A percentile compares a stretch with the other conserved stretches of the same genome.
phyloP scores from a whole-genome alignment of 1,140 invertebrate genomes.

The Cydia strobilella region DNA sequence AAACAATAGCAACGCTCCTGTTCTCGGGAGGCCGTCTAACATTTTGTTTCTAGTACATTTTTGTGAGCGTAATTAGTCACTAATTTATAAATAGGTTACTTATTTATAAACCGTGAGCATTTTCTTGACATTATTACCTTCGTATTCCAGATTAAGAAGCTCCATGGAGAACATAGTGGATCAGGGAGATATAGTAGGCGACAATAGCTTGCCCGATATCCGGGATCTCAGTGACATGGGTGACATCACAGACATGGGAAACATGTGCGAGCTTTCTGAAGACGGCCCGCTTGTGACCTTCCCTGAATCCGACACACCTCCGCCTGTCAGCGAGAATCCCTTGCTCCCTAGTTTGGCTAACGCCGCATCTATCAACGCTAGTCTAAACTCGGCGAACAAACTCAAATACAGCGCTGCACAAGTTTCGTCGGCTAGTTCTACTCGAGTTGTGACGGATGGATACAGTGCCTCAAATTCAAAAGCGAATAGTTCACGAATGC shows the following conservation, averaged over 20 bases:
- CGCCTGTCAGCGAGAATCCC: slow-evolving; percentile 74
- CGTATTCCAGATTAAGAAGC: slow-evolving; percentile 80
- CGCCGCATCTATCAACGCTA: slow-evolving; percentile 60
- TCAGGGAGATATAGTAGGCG: slow-evolving; percentile 72
- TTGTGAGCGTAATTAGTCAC: slow-evolving; percentile 20
- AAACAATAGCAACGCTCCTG: slow-evolving; percentile 73
- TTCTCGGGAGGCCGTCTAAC: slow-evolving; percentile 44
- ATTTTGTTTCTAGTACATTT: slow-evolving; percentile 26
- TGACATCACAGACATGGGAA: slow-evolving; percentile 70
- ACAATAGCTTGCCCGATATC: slow-evolving; percentile 71
- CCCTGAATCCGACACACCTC: slow-evolving; percentile 87
- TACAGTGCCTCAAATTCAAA: slow-evolving; percentile 89
- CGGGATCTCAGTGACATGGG: slow-evolving; percentile 79
- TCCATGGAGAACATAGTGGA: slow-evolving; percentile 85
- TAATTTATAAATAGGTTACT: too few relatives aligned
- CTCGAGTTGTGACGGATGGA: slow-evolving; percentile 90
- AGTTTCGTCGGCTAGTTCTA: slow-evolving; percentile 90
- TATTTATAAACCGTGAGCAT: slow-evolving; percentile 18
- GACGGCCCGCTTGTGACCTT: slow-evolving; percentile 86
- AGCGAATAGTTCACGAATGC: slow-evolving; percentile 89
- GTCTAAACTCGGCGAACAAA: slow-evolving; percentile 64
- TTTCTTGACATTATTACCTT: slow-evolving; percentile 5
- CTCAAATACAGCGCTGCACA: slow-evolving; percentile 86
- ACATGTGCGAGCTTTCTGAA: slow-evolving; percentile 76
- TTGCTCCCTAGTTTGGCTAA: slow-evolving; percentile 60